Evolutionary conservation across 2,888 invertebrate genomes (phyloP).

Genomic region (Bedellia somnulentella): DNA sequence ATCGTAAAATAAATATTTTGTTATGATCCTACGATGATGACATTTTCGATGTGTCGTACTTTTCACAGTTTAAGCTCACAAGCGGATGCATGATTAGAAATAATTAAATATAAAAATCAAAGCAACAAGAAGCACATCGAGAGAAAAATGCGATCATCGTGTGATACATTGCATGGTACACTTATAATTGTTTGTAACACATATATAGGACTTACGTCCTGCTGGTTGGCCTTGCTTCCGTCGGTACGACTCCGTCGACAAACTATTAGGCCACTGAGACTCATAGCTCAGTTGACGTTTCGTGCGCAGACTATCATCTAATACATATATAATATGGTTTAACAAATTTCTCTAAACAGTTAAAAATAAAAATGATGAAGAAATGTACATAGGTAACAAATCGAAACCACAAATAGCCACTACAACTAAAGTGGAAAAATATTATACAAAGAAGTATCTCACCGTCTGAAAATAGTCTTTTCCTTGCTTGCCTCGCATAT

Average conservation of each 20-base stretch:
- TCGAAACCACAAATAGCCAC: too few relatives aligned
- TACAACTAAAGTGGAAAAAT: conserved; percentile 2
- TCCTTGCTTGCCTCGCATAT: conserved; percentile 56
- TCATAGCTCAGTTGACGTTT: conserved; percentile 41
- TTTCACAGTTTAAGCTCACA: conserved; percentile 41
- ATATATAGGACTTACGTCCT: conserved; percentile 58
- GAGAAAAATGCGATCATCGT: conserved; percentile 44
- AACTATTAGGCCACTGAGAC: conserved; percentile 34
- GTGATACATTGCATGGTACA: conserved; percentile 16
- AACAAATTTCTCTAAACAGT: too few relatives aligned
- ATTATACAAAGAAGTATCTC: conserved; percentile 25
- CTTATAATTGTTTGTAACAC: conserved; percentile 9
- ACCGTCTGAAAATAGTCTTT: conserved; percentile 75
- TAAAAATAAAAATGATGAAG: neutral
- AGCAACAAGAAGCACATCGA: conserved; percentile 47
- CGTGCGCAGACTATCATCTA: conserved; percentile 41
- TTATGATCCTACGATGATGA: conserved; percentile 46
- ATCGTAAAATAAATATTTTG: conserved; percentile 12
- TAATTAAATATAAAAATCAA: conserved; percentile 16
- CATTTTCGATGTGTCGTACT: conserved; percentile 53
- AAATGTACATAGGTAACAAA: neutral
- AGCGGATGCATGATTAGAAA: conserved; percentile 34
- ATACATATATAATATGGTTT: conserved; percentile 10
- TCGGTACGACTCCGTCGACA: conserved; percentile 55
- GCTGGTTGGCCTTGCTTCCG: conserved; percentile 63